Base-by-base conservation (phyloP, 2,113 vertebrate species). In the Sebastes fasciatus region DNA sequence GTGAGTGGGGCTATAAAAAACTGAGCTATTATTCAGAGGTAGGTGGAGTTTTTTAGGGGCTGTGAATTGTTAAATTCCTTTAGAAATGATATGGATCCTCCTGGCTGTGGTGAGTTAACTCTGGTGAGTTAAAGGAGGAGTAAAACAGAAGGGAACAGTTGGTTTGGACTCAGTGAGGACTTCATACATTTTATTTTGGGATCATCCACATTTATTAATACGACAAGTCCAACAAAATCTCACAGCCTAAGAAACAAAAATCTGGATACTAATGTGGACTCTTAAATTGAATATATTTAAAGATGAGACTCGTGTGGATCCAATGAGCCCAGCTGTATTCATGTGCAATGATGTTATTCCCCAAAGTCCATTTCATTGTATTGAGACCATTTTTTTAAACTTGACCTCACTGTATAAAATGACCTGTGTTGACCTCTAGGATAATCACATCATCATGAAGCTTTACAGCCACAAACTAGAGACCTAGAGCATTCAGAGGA, bases 21-120 rank as follows among this genome's bases (percentile, higher is more conserved):
- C 4, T 1, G n/a, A 77, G 81, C 80, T 83, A 85, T 93, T 94
- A 90, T 92, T 86, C 83, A 61, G 79, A 75, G 79, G 80, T 85
- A 85, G 90, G 90, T 70, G 88, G 92, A 89, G 82, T 82, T 84
- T 84, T 26, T 85, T 21, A 17, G 71, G 86, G 85, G 79, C 76
- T 73, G 85, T 88, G 90, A 94, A 88, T 89, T 77, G 88, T 78
- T 89, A 90, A 89, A 95, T 95, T 92, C 86, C 89, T 91, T 84
- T 91, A 48, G 84, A 89, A 93, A 88, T 83, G 46, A 87, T 72
- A 68, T 80, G 90, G 75, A 66, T 84, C 63, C 87, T 82, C 46
- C 14, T 72, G 81, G 49, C 77, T 60, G 86, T 52, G 83, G 51
- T 12, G 88, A 83, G 89, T 92, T 88, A 92, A 94, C 74, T 67